Base-by-base conservation (phyloP, 2,888 invertebrate genomes). In the Chirona hameri region DNA sequence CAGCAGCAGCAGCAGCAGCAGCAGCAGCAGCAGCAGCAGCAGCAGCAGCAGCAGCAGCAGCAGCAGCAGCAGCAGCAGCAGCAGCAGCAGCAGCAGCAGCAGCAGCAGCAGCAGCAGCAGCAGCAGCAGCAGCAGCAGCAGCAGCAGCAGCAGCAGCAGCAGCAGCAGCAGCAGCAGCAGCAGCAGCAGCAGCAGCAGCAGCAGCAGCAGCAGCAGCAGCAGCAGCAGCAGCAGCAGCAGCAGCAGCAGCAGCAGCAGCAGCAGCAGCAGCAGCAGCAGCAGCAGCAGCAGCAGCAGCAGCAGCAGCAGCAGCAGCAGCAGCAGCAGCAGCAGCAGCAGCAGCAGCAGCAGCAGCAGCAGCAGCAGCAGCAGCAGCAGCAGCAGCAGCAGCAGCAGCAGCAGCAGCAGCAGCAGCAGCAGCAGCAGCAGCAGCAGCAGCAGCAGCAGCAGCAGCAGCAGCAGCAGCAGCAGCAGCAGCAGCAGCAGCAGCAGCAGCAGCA, bases 1-100 rank as follows among this genome's bases (percentile, higher is more conserved):
- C 81, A 80, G 81, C 81, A 80, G 81, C 81, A 80, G 81, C 81
- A 80, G 81, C 81, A 80, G 81, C 81, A 80, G 81, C 81, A 80
- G 81, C 81, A 80, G 81, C 81, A 80, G 81, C 81, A 80, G 81
- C 81, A 80, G 81, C 81, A 80, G 81, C 81, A 80, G 81, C 81
- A 80, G 81, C 81, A 80, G 81, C 81, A 80, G 81, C 81, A 80
- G 81, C 81, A 80, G 81, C 81, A 80, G 81, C 81, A 80, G 81
- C 81, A 80, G 81, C 81, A 80, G 81, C 81, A 80, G 81, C 81
- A 80, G 81, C 81, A 80, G 81, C 81, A 80, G 81, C 81, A 80
- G 81, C 81, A 80, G 81, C 81, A 80, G 81, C 81, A 80, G 81
- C 81, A 80, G 81, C 81, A 80, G 81, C 81, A 80, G 81, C 81